These are phyloP conservation scores for Himantopus leucocephalus DNA, from an alignment of 2,113 vertebrate species.

Conservation along the genomic window DNA sequence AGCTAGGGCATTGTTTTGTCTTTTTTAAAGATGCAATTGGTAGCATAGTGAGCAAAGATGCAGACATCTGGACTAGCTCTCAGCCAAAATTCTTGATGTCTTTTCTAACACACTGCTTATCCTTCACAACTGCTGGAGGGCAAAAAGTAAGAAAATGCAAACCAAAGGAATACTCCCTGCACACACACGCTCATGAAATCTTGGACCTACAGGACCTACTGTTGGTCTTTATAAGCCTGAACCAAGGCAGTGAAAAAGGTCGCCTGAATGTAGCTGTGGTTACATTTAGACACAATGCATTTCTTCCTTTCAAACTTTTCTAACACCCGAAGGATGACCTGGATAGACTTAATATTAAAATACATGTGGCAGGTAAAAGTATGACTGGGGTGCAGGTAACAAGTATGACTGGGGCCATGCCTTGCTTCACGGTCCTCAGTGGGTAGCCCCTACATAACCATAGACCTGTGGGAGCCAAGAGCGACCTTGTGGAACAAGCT, in stretches of 20 bases:
- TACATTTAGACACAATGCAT: not conserved
- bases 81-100: not conserved
- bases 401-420: not conserved
- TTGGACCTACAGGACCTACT: not conserved
- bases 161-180: not conserved
- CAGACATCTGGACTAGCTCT: slow-evolving; percentile 4
- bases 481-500: not conserved
- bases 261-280: not conserved
- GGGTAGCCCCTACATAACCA: fast-evolving
- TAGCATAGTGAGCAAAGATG: not conserved
- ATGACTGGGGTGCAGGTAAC: not conserved
- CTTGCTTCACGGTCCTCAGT: not conserved
- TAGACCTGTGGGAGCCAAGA: not conserved
- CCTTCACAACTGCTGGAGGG: not conserved
- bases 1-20: not conserved
- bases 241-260: not conserved
- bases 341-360: not conserved
- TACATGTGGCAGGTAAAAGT: not conserved
- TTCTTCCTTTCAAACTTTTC: not conserved
- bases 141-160: not conserved
- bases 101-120: not conserved
- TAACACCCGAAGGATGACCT: not conserved
- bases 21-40: not conserved
- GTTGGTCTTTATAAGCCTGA: not conserved
- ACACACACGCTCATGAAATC: fast-evolving